Percentiles rank a stretch among this genome's conserved stretches.
Conservation (phyloP, 2,113 vertebrate genomes). For the Embiotoca jacksoni region DNA sequence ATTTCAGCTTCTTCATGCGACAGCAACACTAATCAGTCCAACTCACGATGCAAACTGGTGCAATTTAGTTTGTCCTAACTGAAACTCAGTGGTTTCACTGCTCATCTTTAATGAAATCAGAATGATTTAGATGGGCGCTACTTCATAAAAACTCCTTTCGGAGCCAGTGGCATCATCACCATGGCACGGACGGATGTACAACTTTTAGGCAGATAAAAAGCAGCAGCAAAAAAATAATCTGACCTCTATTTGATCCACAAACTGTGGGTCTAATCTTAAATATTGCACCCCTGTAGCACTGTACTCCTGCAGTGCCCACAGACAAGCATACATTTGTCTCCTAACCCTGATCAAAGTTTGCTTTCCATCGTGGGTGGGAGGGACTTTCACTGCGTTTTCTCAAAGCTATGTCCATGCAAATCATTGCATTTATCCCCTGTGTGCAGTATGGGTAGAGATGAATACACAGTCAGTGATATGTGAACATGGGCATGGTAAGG, state of each 20-base stretch:
- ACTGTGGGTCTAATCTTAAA: constrained; percentile 16
- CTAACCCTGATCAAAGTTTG: constrained; percentile 59
- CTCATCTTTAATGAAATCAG: constrained; percentile 36
- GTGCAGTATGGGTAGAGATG: constrained; percentile 40
- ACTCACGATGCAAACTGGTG: constrained; percentile 46
- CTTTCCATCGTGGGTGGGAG: constrained; percentile 44
- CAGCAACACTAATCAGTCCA: constrained; percentile 47
- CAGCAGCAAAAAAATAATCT: not conserved
- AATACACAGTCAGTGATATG: constrained; percentile 54
- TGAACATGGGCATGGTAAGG: constrained; percentile 39
- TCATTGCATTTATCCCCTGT: constrained; percentile 65
- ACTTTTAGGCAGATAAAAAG: constrained; percentile 9
- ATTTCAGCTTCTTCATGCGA: constrained; percentile 22
- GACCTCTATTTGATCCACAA: constrained; percentile 42
- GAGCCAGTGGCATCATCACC: constrained; percentile 4
- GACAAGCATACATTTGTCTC: constrained; percentile 16
- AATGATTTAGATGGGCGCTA: constrained; percentile 40
- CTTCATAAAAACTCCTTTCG: constrained; percentile 23
- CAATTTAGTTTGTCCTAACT: constrained; percentile 53
- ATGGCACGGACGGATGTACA: not conserved
- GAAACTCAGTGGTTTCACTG: constrained; percentile 10
- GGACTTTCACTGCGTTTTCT: constrained; percentile 53
- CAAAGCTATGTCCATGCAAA: constrained; percentile 77
- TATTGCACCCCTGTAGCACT: constrained; percentile 11
- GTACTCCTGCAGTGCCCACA: constrained; percentile 14